These are phyloP conservation scores for Nasua narica DNA, from an alignment of 2,797 vertebrate species.

Conservation along the genomic window DNA sequence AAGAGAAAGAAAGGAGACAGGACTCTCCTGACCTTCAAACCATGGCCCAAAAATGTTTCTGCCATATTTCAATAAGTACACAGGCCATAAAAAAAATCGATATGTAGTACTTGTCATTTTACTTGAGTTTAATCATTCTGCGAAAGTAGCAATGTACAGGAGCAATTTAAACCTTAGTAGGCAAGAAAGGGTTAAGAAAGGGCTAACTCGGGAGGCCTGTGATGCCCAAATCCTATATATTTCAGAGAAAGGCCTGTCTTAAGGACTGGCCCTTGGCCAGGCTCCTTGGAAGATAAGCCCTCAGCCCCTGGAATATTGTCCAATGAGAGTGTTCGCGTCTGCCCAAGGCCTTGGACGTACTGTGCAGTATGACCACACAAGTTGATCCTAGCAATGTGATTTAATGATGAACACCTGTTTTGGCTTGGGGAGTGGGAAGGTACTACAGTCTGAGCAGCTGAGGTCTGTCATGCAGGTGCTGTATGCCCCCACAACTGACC, in stretches of 20 bases:
- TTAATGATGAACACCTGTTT: neutral
- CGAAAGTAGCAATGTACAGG: neutral
- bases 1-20: neutral
- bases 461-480: neutral
- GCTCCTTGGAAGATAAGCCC: too few relatives aligned
- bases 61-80: neutral
- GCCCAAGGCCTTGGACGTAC: neutral
- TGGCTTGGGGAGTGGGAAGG: neutral
- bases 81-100: too few relatives aligned
- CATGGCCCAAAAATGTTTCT: neutral
- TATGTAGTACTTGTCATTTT: neutral
- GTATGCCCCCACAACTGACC: neutral
- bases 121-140: neutral
- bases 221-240: neutral
- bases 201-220: neutral
- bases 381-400: neutral
- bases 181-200: neutral
- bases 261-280: neutral
- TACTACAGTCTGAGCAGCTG: neutral
- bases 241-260: neutral
- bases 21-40: neutral
- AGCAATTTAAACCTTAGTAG: neutral
- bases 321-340: neutral
- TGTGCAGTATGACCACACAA: neutral
- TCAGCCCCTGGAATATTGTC: neutral